phyloP scores from a whole-genome alignment of 2,797 vertebrate species.

The Tokudaia tokunoshimensis region DNA sequence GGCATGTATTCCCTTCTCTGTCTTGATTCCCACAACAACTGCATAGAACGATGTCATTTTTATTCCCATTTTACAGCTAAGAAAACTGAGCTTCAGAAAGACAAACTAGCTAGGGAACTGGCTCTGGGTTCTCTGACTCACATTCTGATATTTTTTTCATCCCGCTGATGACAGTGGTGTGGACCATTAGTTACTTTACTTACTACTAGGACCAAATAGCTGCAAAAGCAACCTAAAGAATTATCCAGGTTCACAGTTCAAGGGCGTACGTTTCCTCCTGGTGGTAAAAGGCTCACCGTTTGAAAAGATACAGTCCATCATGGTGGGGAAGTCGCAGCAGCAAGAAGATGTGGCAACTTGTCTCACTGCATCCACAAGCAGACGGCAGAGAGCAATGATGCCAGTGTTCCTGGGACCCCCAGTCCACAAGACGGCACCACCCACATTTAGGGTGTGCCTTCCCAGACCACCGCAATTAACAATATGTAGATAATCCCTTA shows the following conservation, averaged over 20 bases:
- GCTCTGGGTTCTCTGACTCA: neutral
- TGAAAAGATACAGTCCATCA: neutral
- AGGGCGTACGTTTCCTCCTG: neutral
- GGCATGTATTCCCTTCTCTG: conserved; percentile 1
- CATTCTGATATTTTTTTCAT: neutral
- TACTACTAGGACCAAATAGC: neutral
- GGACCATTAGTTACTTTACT: neutral
- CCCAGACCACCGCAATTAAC: neutral
- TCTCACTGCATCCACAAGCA: neutral
- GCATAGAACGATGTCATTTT: neutral
- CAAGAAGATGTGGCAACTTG: neutral
- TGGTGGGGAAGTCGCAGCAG: neutral
- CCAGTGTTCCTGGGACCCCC: neutral
- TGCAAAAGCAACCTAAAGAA: neutral
- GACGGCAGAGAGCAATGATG: neutral
- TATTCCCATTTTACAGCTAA: conserved; percentile 54
- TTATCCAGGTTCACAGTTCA: neutral
- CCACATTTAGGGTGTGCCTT: neutral
- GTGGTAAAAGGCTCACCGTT: neutral
- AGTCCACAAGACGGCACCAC: too few species aligned
- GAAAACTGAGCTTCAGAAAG: conserved; percentile 45
- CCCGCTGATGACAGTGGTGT: neutral
- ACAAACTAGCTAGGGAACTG: neutral
- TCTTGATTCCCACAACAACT: neutral
- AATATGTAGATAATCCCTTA: neutral